Conservation (phyloP, 2,113 vertebrate species). For the Grammomys dolichurus region DNA sequence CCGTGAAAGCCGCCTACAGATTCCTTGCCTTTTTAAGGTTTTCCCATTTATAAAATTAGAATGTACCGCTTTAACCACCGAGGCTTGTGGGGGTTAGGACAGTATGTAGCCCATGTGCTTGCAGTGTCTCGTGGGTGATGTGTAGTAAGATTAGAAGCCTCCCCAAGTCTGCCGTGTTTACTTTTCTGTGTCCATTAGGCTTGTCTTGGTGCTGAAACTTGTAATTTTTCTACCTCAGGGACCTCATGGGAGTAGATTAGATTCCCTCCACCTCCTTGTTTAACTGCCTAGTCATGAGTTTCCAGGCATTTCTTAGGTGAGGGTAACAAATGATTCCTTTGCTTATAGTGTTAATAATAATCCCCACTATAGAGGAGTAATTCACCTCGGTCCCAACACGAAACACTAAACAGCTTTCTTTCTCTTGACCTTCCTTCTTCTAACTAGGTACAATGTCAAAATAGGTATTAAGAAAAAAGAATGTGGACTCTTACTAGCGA, state of each 20-base stretch:
- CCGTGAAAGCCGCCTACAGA: neutral
- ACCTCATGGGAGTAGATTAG: neutral
- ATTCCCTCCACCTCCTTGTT: conserved; percentile 10
- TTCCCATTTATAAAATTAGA: conserved; percentile 30
- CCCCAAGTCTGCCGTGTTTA: neutral
- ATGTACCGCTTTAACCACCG: neutral
- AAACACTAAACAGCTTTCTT: neutral
- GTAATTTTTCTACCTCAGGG: neutral
- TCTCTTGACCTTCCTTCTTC: neutral
- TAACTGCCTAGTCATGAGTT: neutral
- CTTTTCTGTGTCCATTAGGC: neutral
- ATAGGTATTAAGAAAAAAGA: neutral
- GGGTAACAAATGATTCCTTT: neutral
- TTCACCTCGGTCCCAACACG: conserved; percentile 24
- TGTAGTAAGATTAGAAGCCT: neutral
- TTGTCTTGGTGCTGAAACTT: neutral
- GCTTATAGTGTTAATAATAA: neutral
- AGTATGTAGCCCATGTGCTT: neutral
- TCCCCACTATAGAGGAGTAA: conserved; percentile 24
- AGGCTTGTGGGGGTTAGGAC: neutral
- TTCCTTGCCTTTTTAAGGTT: neutral
- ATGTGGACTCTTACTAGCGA: conserved; percentile 26
- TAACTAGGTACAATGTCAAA: conserved; percentile 55
- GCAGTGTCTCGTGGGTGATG: neutral
- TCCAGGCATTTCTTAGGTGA: neutral